Conservation (phyloP, 2,113 vertebrate species). For the Megaleporinus macrocephalus region DNA sequence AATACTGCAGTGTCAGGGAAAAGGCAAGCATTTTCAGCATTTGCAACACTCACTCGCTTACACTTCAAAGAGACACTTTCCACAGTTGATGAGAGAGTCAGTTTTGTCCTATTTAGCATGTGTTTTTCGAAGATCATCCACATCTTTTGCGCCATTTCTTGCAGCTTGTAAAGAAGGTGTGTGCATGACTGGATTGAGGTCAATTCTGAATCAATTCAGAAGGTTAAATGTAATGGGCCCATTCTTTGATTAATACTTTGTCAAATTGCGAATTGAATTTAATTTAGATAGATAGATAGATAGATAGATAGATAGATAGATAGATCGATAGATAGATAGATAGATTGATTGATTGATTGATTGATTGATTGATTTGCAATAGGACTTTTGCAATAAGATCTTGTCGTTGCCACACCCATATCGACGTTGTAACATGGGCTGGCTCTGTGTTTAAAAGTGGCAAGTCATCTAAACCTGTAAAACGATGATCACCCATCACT, state of each 20-base stretch:
- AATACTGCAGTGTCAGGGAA: constrained; percentile 69
- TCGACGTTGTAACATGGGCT: neutral
- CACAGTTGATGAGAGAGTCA: constrained; percentile 41
- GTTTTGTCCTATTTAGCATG: neutral
- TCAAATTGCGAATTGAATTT: neutral
- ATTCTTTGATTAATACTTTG: neutral
- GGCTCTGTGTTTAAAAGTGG: neutral
- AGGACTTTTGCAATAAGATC: no score
- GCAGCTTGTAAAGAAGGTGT: neutral
- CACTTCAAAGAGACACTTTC: constrained; percentile 66
- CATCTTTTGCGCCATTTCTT: neutral
- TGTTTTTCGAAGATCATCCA: neutral
- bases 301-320: constrained; percentile 61
- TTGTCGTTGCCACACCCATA: neutral
- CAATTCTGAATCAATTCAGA: neutral
- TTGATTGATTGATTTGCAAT: no score
- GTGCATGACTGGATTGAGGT: neutral
- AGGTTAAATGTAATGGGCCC: neutral
- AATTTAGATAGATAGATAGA: constrained; percentile 50
- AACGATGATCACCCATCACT: neutral
- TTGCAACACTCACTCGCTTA: constrained; percentile 56
- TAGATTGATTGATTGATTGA: no score
- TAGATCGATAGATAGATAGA: neutral
- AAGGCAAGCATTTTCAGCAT: constrained; percentile 66
- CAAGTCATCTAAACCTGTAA: no score